Percentiles rank a stretch among this genome's conserved stretches.
Conservation (phyloP, 2,113 vertebrate species). For the Tretioscincus oriximinensis region DNA sequence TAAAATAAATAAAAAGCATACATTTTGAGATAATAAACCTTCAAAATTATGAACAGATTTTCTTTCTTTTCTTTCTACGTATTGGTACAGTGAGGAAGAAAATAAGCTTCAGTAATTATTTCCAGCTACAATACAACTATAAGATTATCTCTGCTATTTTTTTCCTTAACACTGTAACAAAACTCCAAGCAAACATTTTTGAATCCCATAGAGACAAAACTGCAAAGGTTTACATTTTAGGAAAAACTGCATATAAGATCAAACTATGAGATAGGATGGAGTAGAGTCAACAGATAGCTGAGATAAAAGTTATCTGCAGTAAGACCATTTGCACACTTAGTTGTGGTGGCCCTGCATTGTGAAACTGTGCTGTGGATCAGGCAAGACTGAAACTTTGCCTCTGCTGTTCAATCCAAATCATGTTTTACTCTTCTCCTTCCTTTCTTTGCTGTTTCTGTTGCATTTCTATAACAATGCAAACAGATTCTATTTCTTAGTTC, state of each 20-base stretch:
- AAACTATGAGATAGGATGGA: background rate
- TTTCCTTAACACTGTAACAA: background rate
- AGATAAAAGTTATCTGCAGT: background rate
- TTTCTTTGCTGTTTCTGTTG: no score
- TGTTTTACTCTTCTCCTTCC: no score
- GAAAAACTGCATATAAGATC: background rate
- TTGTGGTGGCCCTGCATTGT: no score
- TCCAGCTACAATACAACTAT: background rate
- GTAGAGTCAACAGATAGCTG: background rate
- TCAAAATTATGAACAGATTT: background rate
- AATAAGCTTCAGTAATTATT: background rate
- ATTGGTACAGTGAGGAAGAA: background rate
- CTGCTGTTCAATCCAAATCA: no score
- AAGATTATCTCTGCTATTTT: no score
- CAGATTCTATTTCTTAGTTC: no score
- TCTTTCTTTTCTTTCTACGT: background rate
- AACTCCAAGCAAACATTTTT: background rate
- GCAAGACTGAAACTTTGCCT: no score
- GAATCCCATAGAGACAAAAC: background rate
- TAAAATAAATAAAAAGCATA: slow-evolving; percentile 8
- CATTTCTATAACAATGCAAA: no score
- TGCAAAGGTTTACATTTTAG: background rate
- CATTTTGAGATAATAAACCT: slow-evolving; percentile 33
- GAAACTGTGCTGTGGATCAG: no score
- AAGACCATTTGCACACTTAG: background rate